Evolutionary conservation across 1,140 invertebrate species (phyloP), one percentile per base, ranked within the genome.

Genomic region (Pseudoatta argentina): DNA sequence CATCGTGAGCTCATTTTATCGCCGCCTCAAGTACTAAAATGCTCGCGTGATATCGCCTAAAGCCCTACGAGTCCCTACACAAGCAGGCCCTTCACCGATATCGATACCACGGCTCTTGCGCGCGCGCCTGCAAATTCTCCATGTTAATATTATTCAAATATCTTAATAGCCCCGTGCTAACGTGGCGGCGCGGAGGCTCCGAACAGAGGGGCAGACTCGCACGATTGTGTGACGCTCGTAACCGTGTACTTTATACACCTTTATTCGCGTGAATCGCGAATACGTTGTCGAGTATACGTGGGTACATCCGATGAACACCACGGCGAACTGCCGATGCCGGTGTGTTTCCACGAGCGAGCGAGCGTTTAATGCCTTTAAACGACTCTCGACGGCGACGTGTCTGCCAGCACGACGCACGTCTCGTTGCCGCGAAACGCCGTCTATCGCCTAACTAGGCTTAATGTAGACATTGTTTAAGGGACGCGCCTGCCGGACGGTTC

Each of bases 81-180:
- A 51, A 57, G 53, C 39, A 7, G 75, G 18, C 3, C 24, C 61
- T 64, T 44, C 18, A 27, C 69, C 30, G 82, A 90, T 90, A 87
- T 88, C 88, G 88, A 90, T 72, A 75, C 87, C 77, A 72, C 85
- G 48, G 21, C 21, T 51, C 64, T 34, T 67, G 63, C 63, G 72
- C 73, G 14, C 21, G 72, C 73, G 14, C 21, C 44, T 66, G 44
- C 72, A 44, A 14, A 27, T 39, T 55, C 73, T 8, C 39, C 57
- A 61, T 88, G 89, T 82, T 91, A 88, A 92, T 92, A 92, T 92
- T 92, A 91, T 87, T 91, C 91, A 91, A 92, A 92, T 91, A 92
- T 92, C 91, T 92, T 92, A 92, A 93, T 92, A 92, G 91, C 88
- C 55, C 48, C 71, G 59, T 72, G 86, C 71, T 63, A 63, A 55